Base-by-base conservation (phyloP, 1,140 invertebrate genomes). In the Calephelis nemesis region DNA sequence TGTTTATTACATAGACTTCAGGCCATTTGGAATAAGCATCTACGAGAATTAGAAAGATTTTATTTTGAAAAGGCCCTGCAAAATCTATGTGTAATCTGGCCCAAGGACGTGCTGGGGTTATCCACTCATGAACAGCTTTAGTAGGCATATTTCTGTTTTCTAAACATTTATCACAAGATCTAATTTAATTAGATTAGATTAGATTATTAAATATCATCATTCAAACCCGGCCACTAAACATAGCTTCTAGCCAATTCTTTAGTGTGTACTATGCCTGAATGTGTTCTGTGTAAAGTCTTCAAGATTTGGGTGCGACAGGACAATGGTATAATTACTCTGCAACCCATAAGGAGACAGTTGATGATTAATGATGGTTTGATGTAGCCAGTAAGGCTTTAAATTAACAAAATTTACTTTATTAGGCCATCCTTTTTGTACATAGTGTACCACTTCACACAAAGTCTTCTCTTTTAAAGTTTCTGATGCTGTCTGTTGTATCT, bases 191-290 rank as follows among this genome's bases (percentile, higher is more conserved):
- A 19, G 19, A 1, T n/a, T n/a, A n/a, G n/a, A n/a, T n/a, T n/a
- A n/a, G n/a, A n/a, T n/a, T n/a, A n/a, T n/a, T n/a, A n/a, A 19
- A 19, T 19, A 19, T 19, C 19, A 19, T 19, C 19, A 19, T 19
- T 19, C 19, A 19, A 19, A 19, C 19, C 19, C 19, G 19, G 19
- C 19, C 19, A 19, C 19, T 3, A 19, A n/a, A 92, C 74, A 71
- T 93, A 89, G 42, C 74, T 84, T 65, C 92, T 72, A 7, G 92
- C 92, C 4, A 92, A 40, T 47, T 78, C 70, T 75, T 94, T 94
- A 77, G 92, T 93, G 48, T 83, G 78, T 13, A 82, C 83, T 7
- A 93, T 86, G 5, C 93, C 93, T 42, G 75, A 71, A 70, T 93
- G 92, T 47, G 70, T 79, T 42, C 58, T 52, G 63, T 93, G 92